Evolutionary conservation across 2,113 vertebrate genomes (phyloP).

Genomic region (Willisornis vidua): DNA sequence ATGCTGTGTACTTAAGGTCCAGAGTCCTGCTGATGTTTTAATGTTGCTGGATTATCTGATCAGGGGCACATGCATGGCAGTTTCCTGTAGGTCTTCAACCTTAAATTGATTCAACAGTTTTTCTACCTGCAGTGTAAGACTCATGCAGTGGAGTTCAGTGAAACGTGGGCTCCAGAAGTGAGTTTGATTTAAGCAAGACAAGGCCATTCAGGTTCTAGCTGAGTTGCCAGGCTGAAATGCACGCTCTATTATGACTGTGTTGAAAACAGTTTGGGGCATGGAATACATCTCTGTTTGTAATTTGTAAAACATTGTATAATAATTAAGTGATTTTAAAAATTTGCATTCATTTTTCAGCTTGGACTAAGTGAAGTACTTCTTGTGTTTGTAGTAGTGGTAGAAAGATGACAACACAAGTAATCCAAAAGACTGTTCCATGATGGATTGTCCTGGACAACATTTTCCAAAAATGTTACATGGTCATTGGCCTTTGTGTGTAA

Average conservation of each 20-base stretch:
- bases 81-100: neutral
- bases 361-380: neutral
- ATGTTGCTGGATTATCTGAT: neutral
- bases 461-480: neutral
- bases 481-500: slow-evolving; percentile 52
- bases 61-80: neutral
- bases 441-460: neutral
- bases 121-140: neutral
- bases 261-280: neutral
- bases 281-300: neutral
- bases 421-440: neutral
- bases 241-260: neutral
- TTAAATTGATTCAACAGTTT: neutral
- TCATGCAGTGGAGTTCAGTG: neutral
- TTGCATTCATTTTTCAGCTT: neutral
- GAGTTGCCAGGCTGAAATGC: neutral
- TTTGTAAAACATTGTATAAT: neutral
- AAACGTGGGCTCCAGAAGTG: neutral
- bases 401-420: slow-evolving; percentile 7
- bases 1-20: neutral
- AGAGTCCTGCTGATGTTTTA: neutral
- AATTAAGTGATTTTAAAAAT: neutral
- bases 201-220: neutral
- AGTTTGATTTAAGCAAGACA: neutral
- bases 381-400: neutral